Conservation (phyloP, 2,888 invertebrate species). For the Hypercompe scribonia region DNA sequence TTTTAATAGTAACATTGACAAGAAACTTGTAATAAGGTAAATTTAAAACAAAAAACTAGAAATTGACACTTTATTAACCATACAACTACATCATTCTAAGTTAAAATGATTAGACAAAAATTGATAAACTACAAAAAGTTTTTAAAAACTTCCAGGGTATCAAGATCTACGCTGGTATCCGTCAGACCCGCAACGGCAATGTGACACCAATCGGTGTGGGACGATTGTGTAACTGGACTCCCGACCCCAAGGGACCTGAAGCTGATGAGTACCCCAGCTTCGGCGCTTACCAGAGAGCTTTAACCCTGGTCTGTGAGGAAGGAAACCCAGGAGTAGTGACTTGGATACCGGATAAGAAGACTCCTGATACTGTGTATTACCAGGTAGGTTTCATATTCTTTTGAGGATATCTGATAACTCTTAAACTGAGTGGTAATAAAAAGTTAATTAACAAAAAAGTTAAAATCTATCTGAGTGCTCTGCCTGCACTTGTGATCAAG, state of each 20-base stretch:
- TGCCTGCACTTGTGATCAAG: too few relatives aligned
- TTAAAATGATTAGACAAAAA: too few relatives aligned
- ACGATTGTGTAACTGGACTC: constrained; percentile 95
- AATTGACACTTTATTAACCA: too few relatives aligned
- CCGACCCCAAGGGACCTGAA: constrained; percentile 89
- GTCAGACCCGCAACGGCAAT: constrained; percentile 89
- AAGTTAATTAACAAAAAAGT: not conserved
- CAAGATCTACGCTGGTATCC: constrained; percentile 93
- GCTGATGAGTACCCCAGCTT: constrained; percentile 95
- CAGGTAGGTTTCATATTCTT: constrained; percentile 87
- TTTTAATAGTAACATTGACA: not conserved
- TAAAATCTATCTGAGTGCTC: too few relatives aligned
- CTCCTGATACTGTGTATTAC: constrained; percentile 97
- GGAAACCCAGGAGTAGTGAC: constrained; percentile 94
- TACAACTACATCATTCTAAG: too few relatives aligned
- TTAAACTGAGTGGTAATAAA: not conserved
- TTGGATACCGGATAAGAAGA: constrained; percentile 94
- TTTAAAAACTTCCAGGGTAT: constrained; percentile 85
- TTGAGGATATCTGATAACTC: not conserved
- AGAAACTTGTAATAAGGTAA: not conserved
- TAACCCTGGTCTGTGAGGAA: constrained; percentile 93
- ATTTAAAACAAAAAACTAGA: not conserved
- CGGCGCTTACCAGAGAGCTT: constrained; percentile 94
- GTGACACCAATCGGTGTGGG: constrained; percentile 92
- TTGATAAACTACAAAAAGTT: not conserved